Evolutionary conservation across 2,888 invertebrate species (phyloP).

Genomic region (Archips xylosteana): DNA sequence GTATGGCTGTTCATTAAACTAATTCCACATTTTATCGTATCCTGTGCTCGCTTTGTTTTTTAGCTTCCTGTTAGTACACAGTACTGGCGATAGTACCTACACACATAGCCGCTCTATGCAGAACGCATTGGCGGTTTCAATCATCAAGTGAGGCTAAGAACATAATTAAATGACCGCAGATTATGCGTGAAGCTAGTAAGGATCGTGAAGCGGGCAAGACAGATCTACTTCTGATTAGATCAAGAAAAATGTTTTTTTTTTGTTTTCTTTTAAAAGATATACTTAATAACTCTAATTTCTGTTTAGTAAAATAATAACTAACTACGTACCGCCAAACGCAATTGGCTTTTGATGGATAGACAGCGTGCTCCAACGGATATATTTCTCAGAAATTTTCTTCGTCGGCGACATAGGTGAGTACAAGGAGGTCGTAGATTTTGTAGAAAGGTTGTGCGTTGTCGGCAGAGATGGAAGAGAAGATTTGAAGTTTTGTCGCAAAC

Average conservation of each 20-base stretch:
- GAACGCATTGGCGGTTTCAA: conserved; percentile 43
- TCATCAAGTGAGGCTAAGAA: conserved; percentile 30
- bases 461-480: conserved; percentile 59
- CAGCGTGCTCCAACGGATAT: conserved; percentile 69
- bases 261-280: too few relatives aligned
- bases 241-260: too few relatives aligned
- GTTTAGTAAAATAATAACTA: background rate
- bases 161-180: conserved; percentile 33
- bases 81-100: conserved; percentile 58
- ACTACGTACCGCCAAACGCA: conserved; percentile 54
- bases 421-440: conserved; percentile 63
- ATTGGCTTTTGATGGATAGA: conserved; percentile 59
- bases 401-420: conserved; percentile 48
- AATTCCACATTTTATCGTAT: conserved; percentile 77
- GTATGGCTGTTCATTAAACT: conserved; percentile 61
- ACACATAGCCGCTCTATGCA: conserved; percentile 53
- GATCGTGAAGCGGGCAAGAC: conserved; percentile 35
- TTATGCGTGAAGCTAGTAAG: conserved; percentile 49
- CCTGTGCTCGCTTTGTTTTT: conserved; percentile 59
- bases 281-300: too few relatives aligned
- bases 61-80: conserved; percentile 74
- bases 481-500: conserved; percentile 51
- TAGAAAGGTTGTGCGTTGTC: conserved; percentile 52
- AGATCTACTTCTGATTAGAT: background rate
- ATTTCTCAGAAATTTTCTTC: conserved; percentile 58